These are phyloP conservation scores for Heterotis niloticus DNA, from an alignment of 2,113 vertebrate species.

Conservation along the genomic window DNA sequence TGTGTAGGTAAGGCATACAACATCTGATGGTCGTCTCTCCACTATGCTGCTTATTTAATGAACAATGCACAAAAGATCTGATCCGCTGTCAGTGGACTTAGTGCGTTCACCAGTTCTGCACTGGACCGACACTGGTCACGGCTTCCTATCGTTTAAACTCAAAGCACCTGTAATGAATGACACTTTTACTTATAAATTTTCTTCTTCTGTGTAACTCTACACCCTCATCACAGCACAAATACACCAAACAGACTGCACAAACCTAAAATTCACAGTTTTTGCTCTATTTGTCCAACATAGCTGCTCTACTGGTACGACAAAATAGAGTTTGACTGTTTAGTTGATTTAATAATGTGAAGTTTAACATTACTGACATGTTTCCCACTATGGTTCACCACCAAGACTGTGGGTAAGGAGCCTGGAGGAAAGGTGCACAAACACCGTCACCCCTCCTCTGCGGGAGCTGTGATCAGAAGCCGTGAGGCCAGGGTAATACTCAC, in stretches of 20 bases:
- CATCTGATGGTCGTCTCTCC: neutral
- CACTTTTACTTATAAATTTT: neutral
- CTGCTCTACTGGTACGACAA: too few species aligned
- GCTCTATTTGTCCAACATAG: too few species aligned
- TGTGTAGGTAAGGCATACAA: too few species aligned
- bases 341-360: neutral
- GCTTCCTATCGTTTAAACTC: neutral
- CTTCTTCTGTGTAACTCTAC: neutral
- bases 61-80: neutral
- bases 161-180: neutral
- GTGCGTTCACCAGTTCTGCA: neutral
- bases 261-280: neutral
- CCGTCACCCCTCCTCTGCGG: neutral
- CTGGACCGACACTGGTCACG: neutral
- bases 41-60: neutral
- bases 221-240: neutral
- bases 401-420: neutral
- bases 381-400: neutral
- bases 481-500: constrained; percentile 68
- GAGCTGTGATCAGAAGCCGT: neutral
- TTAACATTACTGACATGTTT: neutral
- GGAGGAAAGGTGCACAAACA: neutral
- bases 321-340: too few species aligned
- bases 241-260: neutral
- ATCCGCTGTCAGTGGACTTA: neutral